phyloP scores from a whole-genome alignment of 2,797 vertebrate genomes.

The Myotis findleyi region DNA sequence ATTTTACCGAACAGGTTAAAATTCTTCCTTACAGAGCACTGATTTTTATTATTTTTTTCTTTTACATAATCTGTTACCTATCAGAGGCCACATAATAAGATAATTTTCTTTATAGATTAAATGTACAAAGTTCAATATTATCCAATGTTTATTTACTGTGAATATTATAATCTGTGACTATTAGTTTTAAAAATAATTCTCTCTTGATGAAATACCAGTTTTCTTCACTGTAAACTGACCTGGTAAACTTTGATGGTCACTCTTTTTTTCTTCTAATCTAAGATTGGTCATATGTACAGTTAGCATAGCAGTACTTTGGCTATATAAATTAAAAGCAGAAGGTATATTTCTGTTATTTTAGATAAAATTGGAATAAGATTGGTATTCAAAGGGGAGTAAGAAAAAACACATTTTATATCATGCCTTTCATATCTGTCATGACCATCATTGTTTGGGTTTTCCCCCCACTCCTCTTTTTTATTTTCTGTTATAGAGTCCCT shows the following conservation, averaged over 20 bases:
- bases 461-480: neutral
- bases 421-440: neutral
- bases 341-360: constrained; percentile 50
- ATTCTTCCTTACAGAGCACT: neutral
- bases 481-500: constrained; percentile 5
- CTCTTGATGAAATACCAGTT: constrained; percentile 15
- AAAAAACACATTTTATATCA: constrained; percentile 17
- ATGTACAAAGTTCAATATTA: neutral
- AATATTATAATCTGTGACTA: neutral
- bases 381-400: neutral
- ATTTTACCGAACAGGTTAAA: constrained; percentile 32
- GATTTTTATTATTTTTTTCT: neutral
- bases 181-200: constrained; percentile 42
- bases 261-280: neutral
- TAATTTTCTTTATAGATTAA: constrained; percentile 26
- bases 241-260: neutral
- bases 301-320: constrained; percentile 35
- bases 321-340: constrained; percentile 20
- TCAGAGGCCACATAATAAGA: constrained; percentile 2
- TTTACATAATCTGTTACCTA: constrained; percentile 25
- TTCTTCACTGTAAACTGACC: constrained; percentile 42
- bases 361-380: constrained; percentile 32
- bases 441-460: neutral
- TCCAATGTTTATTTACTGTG: neutral
- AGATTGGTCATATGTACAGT: neutral